Evolutionary conservation across 2,113 vertebrate genomes (phyloP).

Genomic region (Xiphorhynchus elegans): DNA sequence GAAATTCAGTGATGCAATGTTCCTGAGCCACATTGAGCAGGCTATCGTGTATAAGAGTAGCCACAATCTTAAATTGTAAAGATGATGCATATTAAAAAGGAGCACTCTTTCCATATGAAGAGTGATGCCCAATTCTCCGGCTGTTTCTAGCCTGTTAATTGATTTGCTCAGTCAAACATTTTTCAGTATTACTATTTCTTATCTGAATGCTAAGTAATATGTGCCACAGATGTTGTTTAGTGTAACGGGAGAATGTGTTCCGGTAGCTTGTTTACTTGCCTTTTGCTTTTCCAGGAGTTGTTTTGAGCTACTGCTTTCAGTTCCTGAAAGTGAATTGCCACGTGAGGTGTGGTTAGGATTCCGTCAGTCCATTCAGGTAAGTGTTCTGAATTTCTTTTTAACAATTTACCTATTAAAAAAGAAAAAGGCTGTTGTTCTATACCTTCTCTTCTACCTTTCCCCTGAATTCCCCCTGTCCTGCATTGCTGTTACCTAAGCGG

Average conservation of each 20-base stretch:
- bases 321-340: constrained; percentile 92
- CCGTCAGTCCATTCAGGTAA: constrained; percentile 91
- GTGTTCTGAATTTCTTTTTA: neutral
- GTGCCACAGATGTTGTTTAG: neutral
- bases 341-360: constrained; percentile 91
- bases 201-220: neutral
- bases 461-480: neutral
- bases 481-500: neutral
- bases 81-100: neutral
- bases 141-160: neutral
- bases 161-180: neutral
- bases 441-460: neutral
- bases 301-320: constrained; percentile 94
- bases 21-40: neutral
- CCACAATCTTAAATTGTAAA: neutral
- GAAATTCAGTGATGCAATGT: neutral
- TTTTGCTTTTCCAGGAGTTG: constrained; percentile 88
- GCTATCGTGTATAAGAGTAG: neutral
- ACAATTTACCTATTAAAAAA: neutral
- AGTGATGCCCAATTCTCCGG: neutral
- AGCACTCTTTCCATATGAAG: neutral
- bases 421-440: neutral
- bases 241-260: neutral
- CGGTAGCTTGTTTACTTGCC: constrained; percentile 39
- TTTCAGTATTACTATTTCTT: neutral